phyloP scores from a whole-genome alignment of 2,113 vertebrate species.

The Podarcis cretensis region DNA sequence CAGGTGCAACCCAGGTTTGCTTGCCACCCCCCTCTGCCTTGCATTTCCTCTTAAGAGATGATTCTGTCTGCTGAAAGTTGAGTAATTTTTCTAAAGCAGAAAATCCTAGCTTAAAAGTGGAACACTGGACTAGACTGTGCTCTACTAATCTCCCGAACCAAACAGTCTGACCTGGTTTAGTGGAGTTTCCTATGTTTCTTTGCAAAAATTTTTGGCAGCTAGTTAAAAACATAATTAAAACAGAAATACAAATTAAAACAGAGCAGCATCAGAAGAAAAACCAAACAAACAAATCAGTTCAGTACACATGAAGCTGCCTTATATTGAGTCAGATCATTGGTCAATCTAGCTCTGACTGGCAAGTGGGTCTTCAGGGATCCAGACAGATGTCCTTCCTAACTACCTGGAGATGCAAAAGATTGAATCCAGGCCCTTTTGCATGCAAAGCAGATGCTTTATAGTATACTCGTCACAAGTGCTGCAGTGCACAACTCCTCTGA shows the following conservation, averaged over 20 bases:
- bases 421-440: no score
- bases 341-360: no score
- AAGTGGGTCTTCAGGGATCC: no score
- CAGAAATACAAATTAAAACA: background rate
- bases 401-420: no score
- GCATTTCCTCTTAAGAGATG: background rate
- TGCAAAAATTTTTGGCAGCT: background rate
- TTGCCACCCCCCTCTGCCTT: background rate
- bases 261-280: background rate
- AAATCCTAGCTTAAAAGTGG: background rate
- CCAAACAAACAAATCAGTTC: no score
- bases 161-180: background rate
- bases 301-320: no score
- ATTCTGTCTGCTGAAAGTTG: background rate
- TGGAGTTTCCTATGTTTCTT: background rate
- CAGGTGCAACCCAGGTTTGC: slow-evolving; percentile 9
- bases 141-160: background rate
- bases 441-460: no score
- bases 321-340: no score
- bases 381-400: no score
- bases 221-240: background rate
- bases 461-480: no score
- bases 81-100: background rate
- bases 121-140: background rate
- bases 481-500: no score